Evolutionary conservation across 2,797 vertebrate genomes (phyloP), one percentile per base, ranked within the genome.

Genomic region (Xiphophorus birchmanni): DNA sequence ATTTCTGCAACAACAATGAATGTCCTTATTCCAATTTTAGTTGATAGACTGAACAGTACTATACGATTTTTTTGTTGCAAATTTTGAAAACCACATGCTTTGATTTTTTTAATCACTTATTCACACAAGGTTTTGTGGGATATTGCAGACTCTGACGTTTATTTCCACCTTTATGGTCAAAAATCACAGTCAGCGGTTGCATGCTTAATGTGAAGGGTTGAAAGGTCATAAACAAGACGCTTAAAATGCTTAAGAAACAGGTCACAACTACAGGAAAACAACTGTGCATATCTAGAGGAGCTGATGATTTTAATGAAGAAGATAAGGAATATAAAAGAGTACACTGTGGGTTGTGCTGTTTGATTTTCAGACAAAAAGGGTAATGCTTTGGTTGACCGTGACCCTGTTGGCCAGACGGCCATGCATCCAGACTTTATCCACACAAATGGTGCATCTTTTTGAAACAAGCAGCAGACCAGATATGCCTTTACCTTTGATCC

Each of bases 361-460:
- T 23, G 75, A 37, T 82, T 69, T 78, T 35, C 76, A 58, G 80
- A 32, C 32, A 84, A 83, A 86, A 5, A 40, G 37, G 37, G 37
- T 40, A 85, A 63, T 80, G 87, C 86, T 76, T 90, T 77, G 48
- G 84, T 83, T 81, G 83, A 72, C 77, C 84, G 82, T 82, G 84
- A 84, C 87, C 92, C 94, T 91, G 87, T 92, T 85, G 92, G 87
- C 90, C 91, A 75, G 90, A 69, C 82, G 76, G 48, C 84, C 80
- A 80, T 73, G 45, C 11, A 37, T 77, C 82, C 84, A 80, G 85
- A 91, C 82, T 86, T 81, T 50, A 80, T 47, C 74, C 79, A 79
- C 81, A 84, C 86, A 84, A 86, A 82, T 77, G 83, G 52, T 76
- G 54, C 21, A 84, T 93, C 84, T 81, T 82, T 90, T 72, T 76